These are phyloP conservation scores for Latrodectus hesperus DNA, from an alignment of 2,888 invertebrate species.

Conservation along the genomic window DNA sequence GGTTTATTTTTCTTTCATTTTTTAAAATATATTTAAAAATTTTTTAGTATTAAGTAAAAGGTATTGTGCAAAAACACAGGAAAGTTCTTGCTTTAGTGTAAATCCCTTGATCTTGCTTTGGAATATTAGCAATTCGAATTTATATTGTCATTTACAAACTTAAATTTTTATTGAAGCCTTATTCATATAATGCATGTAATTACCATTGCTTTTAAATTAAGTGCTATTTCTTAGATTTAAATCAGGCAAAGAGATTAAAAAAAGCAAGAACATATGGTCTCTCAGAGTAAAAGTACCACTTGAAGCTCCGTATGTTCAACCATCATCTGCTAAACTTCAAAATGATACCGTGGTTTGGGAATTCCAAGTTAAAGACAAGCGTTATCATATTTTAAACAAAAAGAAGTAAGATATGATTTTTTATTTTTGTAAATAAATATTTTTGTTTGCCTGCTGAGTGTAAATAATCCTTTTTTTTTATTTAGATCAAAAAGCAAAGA, in stretches of 20 bases:
- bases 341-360: slow-evolving; percentile 60
- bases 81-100: too few relatives aligned
- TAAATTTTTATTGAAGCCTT: too few relatives aligned
- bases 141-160: too few relatives aligned
- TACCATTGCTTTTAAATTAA: too few relatives aligned
- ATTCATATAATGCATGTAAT: background rate
- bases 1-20: background rate
- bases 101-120: too few relatives aligned
- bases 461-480: too few relatives aligned
- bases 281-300: slow-evolving; percentile 80
- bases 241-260: slow-evolving; percentile 89
- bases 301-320: slow-evolving; percentile 73
- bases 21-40: background rate
- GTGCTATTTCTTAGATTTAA: slow-evolving; percentile 80
- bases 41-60: background rate
- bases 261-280: slow-evolving; percentile 89
- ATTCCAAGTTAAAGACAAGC: slow-evolving; percentile 46
- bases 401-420: slow-evolving; percentile 36
- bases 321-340: slow-evolving; percentile 72
- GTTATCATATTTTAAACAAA: slow-evolving; percentile 32
- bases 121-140: too few relatives aligned
- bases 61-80: too few relatives aligned
- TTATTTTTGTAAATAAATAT: too few relatives aligned
- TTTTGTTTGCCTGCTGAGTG: too few relatives aligned
- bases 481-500: slow-evolving; percentile 24